Evolutionary conservation across 2,113 vertebrate genomes (phyloP).

Genomic region (Platichthys flesus): DNA sequence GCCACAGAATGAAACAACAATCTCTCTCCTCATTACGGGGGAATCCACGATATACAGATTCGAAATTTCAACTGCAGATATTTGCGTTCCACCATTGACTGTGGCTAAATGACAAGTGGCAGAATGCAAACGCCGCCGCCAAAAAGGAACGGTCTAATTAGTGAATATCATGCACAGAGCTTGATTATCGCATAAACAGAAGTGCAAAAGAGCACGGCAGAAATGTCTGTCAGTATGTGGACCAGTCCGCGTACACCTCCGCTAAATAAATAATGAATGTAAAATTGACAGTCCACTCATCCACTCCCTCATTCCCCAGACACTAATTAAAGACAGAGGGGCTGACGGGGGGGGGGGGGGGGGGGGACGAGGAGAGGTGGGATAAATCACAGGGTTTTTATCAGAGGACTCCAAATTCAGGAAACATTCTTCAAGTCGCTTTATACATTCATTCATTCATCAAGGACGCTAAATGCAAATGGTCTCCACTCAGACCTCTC

Average conservation of each 20-base stretch:
- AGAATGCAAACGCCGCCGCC: slow-evolving; percentile 53
- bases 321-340: slow-evolving; percentile 83
- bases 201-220: slow-evolving; percentile 75
- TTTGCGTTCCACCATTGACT: slow-evolving; percentile 71
- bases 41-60: slow-evolving; percentile 64
- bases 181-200: slow-evolving; percentile 80
- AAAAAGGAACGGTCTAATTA: slow-evolving; percentile 79
- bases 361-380: slow-evolving; percentile 58
- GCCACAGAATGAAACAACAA: slow-evolving; percentile 66
- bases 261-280: slow-evolving; percentile 82
- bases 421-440: slow-evolving; percentile 68
- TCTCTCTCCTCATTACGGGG: slow-evolving; percentile 73
- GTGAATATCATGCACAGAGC: slow-evolving; percentile 73
- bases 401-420: slow-evolving; percentile 66
- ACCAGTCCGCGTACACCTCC: slow-evolving; percentile 77
- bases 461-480: slow-evolving; percentile 65
- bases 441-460: slow-evolving; percentile 61
- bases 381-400: slow-evolving; percentile 74
- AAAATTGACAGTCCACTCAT: slow-evolving; percentile 83
- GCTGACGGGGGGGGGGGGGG: no score
- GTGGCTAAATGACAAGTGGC: slow-evolving; percentile 77
- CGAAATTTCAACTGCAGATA: slow-evolving; percentile 58
- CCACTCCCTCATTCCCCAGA: slow-evolving; percentile 80
- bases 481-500: slow-evolving; percentile 2
- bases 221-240: slow-evolving; percentile 74